Conservation (phyloP, 2,888 invertebrate species). For the Oligia fasciuncula region DNA sequence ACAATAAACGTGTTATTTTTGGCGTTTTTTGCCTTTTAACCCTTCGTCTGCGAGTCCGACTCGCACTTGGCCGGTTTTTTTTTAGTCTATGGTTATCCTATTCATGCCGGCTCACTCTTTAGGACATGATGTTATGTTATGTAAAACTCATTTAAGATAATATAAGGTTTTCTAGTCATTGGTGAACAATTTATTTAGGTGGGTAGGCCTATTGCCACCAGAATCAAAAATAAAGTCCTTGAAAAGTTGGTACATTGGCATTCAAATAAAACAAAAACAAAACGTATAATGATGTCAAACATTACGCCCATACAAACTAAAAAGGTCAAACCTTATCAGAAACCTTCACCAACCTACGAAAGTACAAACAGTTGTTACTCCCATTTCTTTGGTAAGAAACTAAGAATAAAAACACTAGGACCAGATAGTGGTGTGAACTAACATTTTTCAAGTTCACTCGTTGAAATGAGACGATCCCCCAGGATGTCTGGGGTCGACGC, state of each 20-base stretch:
- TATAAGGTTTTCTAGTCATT: too few relatives aligned
- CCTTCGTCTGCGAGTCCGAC: background rate
- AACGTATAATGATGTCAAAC: slow-evolving; percentile 2
- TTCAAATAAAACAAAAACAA: slow-evolving; percentile 17
- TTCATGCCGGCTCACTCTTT: background rate
- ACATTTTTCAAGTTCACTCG: slow-evolving; percentile 82
- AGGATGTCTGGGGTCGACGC: slow-evolving; percentile 75
- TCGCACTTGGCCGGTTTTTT: background rate
- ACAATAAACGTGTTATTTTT: too few relatives aligned
- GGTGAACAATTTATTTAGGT: background rate
- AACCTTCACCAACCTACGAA: slow-evolving; percentile 34
- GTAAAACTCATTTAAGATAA: too few relatives aligned
- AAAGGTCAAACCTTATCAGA: slow-evolving; percentile 30
- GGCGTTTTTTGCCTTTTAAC: too few relatives aligned
- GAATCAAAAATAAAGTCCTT: background rate
- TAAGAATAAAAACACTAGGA: slow-evolving; percentile 55
- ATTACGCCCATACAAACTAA: background rate
- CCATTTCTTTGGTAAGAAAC: slow-evolving; percentile 21
- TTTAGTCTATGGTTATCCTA: background rate
- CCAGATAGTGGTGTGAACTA: slow-evolving; percentile 65
- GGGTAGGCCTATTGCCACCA: background rate
- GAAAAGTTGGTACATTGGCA: background rate
- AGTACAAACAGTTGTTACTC: slow-evolving; percentile 27
- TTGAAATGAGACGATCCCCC: slow-evolving; percentile 76
- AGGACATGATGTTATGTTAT: background rate